Percentiles rank a stretch among this genome's conserved stretches.
Evolutionary conservation across 2,888 invertebrate genomes (phyloP).

Genomic region (Xylophagus ater): DNA sequence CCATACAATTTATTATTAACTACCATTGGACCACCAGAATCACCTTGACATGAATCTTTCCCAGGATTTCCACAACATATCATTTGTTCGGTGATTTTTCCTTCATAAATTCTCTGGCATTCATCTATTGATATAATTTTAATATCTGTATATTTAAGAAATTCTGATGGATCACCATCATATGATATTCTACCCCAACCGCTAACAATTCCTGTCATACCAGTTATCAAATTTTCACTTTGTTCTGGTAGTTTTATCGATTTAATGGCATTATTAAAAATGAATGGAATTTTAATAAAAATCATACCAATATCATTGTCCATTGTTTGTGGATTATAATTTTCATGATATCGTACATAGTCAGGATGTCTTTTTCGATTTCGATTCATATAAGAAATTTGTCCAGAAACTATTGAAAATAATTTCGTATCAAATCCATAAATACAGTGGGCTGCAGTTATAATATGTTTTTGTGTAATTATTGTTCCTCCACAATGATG

Average conservation of each 20-base stretch:
- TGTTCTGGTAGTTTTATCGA: background rate
- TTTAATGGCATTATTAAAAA: constrained; percentile 1
- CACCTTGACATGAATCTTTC: no score
- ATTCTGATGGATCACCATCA: background rate
- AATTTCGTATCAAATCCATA: background rate
- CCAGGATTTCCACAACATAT: no score
- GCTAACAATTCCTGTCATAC: background rate
- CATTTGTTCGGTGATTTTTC: no score
- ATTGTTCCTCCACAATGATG: constrained; percentile 1
- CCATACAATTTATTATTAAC: no score
- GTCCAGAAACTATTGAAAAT: background rate
- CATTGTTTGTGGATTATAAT: background rate
- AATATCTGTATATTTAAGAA: no score
- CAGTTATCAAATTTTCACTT: no score
- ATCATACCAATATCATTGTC: constrained; percentile 1
- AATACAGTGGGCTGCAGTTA: constrained; percentile 2
- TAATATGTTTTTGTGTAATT: background rate
- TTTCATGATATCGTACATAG: background rate
- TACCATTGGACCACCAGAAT: no score
- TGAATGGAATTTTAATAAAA: background rate
- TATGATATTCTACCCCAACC: background rate
- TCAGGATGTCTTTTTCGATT: background rate
- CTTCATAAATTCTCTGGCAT: no score
- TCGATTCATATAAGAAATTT: background rate
- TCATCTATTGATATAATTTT: no score